A percentile compares a stretch with the other conserved stretches of the same genome.
Evolutionary conservation across 37 sponge, comb jelly and placozoan species (phyloP).

Genomic region (Cladorhizidae sp.): DNA sequence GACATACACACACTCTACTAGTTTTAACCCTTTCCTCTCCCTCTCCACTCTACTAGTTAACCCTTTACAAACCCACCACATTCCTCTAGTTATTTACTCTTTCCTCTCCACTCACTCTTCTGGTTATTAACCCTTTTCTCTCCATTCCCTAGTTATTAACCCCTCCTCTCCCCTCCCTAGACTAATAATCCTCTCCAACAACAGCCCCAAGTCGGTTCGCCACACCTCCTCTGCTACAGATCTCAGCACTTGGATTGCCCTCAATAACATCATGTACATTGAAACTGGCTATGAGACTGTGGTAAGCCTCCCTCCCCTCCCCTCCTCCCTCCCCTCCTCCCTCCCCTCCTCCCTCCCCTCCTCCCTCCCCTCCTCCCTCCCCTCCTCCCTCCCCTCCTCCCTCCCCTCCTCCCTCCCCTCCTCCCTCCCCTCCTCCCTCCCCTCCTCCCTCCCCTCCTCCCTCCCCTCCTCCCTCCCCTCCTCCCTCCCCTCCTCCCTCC

Average conservation of each 20-base stretch:
- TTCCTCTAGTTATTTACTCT: background rate
- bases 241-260: conserved; percentile 81
- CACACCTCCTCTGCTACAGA: conserved; percentile 26
- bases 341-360: too few species aligned
- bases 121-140: background rate
- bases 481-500: background rate
- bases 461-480: too few species aligned
- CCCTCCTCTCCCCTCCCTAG: conserved; percentile 3
- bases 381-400: too few species aligned
- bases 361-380: too few species aligned
- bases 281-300: conserved; percentile 45
- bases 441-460: too few species aligned
- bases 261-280: conserved; percentile 69
- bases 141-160: background rate
- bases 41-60: background rate
- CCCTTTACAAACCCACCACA: background rate
- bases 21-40: background rate
- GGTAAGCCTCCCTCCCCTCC: conserved; percentile 14
- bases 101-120: background rate
- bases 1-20: background rate
- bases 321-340: too few species aligned
- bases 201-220: conserved; percentile 2
- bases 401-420: too few species aligned
- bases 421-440: too few species aligned
- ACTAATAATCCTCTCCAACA: conserved; percentile 35